Evolutionary conservation across 2,888 invertebrate species (phyloP).

Genomic region (Harpalus rufipes): DNA sequence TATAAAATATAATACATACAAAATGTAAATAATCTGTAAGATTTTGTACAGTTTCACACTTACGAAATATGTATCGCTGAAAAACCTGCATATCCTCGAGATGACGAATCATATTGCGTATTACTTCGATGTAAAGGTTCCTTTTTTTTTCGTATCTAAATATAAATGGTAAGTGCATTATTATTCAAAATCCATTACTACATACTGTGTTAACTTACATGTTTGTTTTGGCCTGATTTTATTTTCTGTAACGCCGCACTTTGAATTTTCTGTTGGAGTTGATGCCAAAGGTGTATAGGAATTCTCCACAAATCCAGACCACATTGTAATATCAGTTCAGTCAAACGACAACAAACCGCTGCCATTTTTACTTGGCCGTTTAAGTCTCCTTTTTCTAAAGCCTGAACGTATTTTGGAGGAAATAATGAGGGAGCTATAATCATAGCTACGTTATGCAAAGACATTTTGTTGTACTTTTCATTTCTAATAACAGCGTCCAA

Average conservation of each 20-base stretch:
- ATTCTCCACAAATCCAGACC: constrained; percentile 89
- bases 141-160: constrained; percentile 53
- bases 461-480: constrained; percentile 91
- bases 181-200: background rate
- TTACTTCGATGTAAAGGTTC: constrained; percentile 60
- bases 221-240: constrained; percentile 53
- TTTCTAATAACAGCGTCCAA: constrained; percentile 86
- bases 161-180: background rate
- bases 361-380: constrained; percentile 90
- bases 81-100: constrained; percentile 51
- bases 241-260: constrained; percentile 45
- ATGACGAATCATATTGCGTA: constrained; percentile 61
- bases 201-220: constrained; percentile 23
- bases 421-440: constrained; percentile 97
- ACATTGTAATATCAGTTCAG: constrained; percentile 89
- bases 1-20: constrained; percentile 53
- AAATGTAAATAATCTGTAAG: constrained; percentile 36
- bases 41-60: constrained; percentile 40
- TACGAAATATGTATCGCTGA: constrained; percentile 44
- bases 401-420: constrained; percentile 83
- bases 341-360: constrained; percentile 91
- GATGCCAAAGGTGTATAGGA: constrained; percentile 84
- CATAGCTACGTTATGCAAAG: constrained; percentile 94
- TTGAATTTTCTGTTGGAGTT: constrained; percentile 74
- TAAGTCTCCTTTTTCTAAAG: constrained; percentile 83